Conservation (phyloP, 1,140 invertebrate species). For the Melitaea cinxia region DNA sequence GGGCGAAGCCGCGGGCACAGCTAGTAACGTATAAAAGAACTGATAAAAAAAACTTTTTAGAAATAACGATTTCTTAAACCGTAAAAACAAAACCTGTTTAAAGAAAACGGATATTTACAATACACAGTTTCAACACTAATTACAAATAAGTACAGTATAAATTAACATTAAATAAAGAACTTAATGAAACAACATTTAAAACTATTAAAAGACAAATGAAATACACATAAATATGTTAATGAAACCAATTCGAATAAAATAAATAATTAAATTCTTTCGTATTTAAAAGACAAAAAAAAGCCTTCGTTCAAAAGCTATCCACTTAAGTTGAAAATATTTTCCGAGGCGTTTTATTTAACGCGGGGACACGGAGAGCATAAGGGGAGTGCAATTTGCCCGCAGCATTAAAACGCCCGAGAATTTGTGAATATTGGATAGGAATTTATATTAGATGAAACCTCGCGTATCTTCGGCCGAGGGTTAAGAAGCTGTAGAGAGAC, state of each 20-base stretch:
- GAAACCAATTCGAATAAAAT: neutral
- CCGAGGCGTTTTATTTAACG: slow-evolving; percentile 46
- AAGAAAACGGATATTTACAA: too few relatives aligned
- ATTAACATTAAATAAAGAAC: too few relatives aligned
- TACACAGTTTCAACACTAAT: too few relatives aligned
- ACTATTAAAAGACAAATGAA: too few relatives aligned
- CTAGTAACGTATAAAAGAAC: too few relatives aligned
- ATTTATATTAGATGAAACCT: slow-evolving; percentile 62
- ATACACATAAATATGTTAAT: too few relatives aligned
- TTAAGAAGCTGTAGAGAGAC: slow-evolving; percentile 23
- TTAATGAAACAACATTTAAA: too few relatives aligned
- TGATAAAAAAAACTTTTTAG: too few relatives aligned
- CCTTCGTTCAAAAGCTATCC: slow-evolving; percentile 18
- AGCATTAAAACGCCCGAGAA: slow-evolving; percentile 62
- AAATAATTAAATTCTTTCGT: neutral
- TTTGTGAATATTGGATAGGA: slow-evolving; percentile 76
- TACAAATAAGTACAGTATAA: too few relatives aligned
- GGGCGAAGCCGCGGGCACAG: too few relatives aligned
- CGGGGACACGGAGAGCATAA: slow-evolving; percentile 46
- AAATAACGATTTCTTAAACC: too few relatives aligned
- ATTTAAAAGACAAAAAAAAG: slow-evolving; percentile 10
- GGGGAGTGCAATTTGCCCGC: slow-evolving; percentile 65
- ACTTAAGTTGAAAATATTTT: slow-evolving; percentile 32
- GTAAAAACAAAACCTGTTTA: too few relatives aligned
- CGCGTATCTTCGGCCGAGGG: slow-evolving; percentile 19